Conservation (phyloP, 2,888 invertebrate genomes). For the Sminthurinus aureus region DNA sequence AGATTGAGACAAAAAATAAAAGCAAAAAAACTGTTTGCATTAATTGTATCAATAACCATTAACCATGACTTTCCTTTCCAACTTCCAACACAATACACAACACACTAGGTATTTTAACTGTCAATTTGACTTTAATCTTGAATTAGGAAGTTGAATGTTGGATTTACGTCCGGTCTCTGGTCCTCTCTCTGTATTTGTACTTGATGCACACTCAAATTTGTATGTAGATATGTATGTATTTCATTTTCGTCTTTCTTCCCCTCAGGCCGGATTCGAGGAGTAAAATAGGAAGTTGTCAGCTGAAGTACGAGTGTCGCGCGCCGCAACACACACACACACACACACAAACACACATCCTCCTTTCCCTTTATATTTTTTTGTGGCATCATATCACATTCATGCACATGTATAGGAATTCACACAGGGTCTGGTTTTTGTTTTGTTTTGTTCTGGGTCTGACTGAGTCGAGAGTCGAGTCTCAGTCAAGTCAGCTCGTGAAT, state of each 20-base stretch:
- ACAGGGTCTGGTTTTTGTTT: neutral
- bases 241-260: neutral
- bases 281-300: conserved; percentile 39
- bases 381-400: neutral
- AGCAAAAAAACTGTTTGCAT: too few species aligned
- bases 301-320: conserved; percentile 53
- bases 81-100: too few species aligned
- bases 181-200: neutral
- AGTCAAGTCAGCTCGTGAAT: neutral
- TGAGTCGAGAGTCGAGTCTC: neutral
- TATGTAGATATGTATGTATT: too few species aligned
- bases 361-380: too few species aligned
- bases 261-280: conserved; percentile 4
- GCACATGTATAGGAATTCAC: neutral
- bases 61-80: too few species aligned
- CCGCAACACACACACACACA: neutral
- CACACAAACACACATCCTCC: neutral
- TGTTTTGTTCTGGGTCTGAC: neutral
- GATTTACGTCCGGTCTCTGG: neutral
- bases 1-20: too few species aligned
- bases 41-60: too few species aligned
- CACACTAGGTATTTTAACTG: too few species aligned
- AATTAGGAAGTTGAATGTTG: neutral
- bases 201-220: too few species aligned
- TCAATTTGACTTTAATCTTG: neutral